phyloP scores from a whole-genome alignment of 2,113 vertebrate genomes.

The Mobula hypostoma region DNA sequence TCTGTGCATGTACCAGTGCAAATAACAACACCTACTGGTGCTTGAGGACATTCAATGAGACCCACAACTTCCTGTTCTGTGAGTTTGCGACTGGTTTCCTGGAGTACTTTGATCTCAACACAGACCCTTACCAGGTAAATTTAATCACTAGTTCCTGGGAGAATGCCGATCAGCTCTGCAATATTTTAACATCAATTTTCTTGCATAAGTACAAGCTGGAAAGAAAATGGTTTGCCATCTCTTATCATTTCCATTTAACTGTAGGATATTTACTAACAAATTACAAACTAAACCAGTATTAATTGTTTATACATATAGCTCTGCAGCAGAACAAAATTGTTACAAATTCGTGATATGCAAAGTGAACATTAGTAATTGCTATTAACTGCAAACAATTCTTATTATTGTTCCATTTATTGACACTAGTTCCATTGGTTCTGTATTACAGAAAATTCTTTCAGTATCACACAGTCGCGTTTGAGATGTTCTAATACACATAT shows the following conservation, averaged over 20 bases:
- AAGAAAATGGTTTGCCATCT: background rate
- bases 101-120: constrained; percentile 94
- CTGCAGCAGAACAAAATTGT: background rate
- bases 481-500: background rate
- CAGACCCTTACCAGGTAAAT: constrained; percentile 87
- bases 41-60: constrained; percentile 90
- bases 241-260: background rate
- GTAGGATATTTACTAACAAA: background rate
- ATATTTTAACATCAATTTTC: too few species aligned
- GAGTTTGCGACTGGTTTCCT: constrained; percentile 96
- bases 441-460: background rate
- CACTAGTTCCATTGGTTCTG: background rate
- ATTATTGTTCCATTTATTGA: background rate
- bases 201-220: too few species aligned
- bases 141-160: background rate
- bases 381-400: background rate
- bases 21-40: constrained; percentile 99
- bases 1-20: constrained; percentile 96
- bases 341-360: background rate
- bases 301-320: background rate
- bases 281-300: background rate
- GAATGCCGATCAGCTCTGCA: background rate
- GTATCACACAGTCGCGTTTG: background rate
- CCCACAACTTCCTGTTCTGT: constrained; percentile 96
- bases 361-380: background rate